Evolutionary conservation across 2,888 invertebrate species (phyloP).

Genomic region (Andricus curvator): DNA sequence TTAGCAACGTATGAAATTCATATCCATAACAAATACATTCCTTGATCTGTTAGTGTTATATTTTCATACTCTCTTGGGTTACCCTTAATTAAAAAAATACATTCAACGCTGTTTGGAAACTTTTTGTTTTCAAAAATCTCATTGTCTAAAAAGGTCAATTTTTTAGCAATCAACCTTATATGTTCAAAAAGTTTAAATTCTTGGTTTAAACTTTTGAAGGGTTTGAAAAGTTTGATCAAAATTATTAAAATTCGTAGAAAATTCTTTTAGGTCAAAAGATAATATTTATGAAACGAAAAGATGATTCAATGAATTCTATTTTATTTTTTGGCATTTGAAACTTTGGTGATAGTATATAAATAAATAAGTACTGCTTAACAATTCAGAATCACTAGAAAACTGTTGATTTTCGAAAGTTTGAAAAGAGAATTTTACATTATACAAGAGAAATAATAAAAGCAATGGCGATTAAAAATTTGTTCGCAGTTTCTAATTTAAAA

Average conservation of each 20-base stretch:
- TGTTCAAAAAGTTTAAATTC: not conserved
- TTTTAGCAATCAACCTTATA: too few relatives aligned
- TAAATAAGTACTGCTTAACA: not conserved
- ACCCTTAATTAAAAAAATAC: too few relatives aligned
- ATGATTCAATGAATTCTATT: not conserved
- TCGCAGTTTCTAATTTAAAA: not conserved
- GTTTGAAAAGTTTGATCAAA: not conserved
- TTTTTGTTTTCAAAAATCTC: too few relatives aligned
- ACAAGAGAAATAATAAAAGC: not conserved
- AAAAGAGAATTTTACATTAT: not conserved
- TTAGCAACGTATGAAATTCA: too few relatives aligned
- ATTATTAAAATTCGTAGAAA: not conserved
- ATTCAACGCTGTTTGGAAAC: too few relatives aligned
- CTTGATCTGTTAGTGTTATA: too few relatives aligned
- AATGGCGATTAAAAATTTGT: not conserved
- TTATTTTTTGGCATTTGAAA: not conserved
- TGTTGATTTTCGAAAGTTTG: not conserved
- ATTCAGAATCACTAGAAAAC: not conserved
- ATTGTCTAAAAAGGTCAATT: too few relatives aligned
- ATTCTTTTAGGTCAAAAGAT: not conserved
- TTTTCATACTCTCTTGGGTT: too few relatives aligned
- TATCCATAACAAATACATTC: too few relatives aligned
- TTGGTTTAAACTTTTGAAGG: not conserved
- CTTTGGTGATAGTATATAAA: not conserved
- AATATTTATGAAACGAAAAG: not conserved